A percentile compares a stretch with the other conserved stretches of the same genome.
phyloP scores from a whole-genome alignment of 1,140 invertebrate species.

The Drosophila teissieri region DNA sequence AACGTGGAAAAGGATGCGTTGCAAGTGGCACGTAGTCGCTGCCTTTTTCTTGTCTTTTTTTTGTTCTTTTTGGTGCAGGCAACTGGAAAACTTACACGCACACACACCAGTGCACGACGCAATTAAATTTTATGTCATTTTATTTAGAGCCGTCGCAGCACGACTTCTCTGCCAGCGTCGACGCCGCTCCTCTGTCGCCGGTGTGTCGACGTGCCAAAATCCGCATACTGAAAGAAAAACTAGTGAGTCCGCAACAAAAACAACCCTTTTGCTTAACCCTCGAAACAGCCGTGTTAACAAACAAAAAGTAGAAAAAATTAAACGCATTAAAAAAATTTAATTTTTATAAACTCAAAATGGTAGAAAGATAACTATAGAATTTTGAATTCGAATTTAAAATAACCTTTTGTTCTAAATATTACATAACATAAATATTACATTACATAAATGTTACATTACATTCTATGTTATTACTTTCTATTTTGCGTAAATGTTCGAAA shows the following conservation, averaged over 20 bases:
- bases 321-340: too few relatives aligned
- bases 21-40: conserved; percentile 64
- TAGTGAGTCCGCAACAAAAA: not conserved
- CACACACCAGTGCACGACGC: conserved; percentile 34
- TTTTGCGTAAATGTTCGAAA: not conserved
- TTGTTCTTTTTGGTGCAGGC: conserved; percentile 29
- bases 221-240: conserved; percentile 55
- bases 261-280: not conserved
- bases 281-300: not conserved
- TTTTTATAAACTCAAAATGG: too few relatives aligned
- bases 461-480: too few relatives aligned
- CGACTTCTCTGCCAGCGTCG: conserved; percentile 18
- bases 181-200: conserved; percentile 13
- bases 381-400: not conserved
- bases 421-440: too few relatives aligned
- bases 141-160: conserved; percentile 36
- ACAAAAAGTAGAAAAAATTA: too few relatives aligned
- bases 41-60: conserved; percentile 8
- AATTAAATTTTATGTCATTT: conserved; percentile 61
- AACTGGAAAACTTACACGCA: conserved; percentile 29
- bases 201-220: conserved; percentile 71
- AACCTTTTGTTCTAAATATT: too few relatives aligned
- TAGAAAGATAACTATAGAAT: too few relatives aligned
- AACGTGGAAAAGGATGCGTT: conserved; percentile 59
- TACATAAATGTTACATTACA: too few relatives aligned